These are phyloP conservation scores for Pristionchus exspectatus DNA, from an alignment of 2,888 invertebrate species.

Conservation along the genomic window DNA sequence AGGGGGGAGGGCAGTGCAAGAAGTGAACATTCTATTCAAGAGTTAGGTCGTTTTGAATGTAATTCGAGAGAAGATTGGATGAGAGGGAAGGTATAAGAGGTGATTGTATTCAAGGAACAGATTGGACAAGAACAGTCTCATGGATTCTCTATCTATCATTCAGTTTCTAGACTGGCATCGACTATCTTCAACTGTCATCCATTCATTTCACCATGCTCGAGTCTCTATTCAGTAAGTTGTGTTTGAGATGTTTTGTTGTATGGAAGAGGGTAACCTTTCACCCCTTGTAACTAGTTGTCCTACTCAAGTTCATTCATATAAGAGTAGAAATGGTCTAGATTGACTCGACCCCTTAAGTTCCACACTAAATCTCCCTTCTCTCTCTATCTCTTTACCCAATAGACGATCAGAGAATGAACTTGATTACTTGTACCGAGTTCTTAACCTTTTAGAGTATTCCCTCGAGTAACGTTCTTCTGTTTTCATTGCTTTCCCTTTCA, in stretches of 20 bases:
- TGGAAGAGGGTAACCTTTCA: constrained; percentile 4
- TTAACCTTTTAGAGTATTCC: constrained; percentile 8
- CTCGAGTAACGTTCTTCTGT: constrained; percentile 45
- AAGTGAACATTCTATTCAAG: constrained; percentile 5
- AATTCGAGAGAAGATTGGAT: constrained; percentile 1
- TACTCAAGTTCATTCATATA: not conserved
- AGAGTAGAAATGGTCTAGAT: not conserved
- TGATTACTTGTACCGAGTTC: constrained; percentile 38
- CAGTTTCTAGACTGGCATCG: constrained; percentile 10
- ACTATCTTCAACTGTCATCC: not conserved
- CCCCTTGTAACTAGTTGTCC: constrained; percentile 33
- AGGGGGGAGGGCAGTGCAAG: not conserved
- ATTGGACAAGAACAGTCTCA: not conserved
- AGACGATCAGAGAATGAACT: not conserved
- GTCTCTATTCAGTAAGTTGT: constrained; percentile 3
- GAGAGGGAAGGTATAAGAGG: constrained; percentile 24
- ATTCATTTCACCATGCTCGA: not conserved
- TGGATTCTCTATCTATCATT: constrained; percentile 9
- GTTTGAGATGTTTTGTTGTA: constrained; percentile 28
- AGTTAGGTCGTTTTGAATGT: constrained; percentile 35
- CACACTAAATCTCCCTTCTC: constrained; percentile 1
- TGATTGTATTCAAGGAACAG: not conserved
- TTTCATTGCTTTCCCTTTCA: constrained; percentile 17
- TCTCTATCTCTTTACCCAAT: not conserved
- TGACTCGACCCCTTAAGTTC: constrained; percentile 7